Evolutionary conservation across 2,888 invertebrate species (phyloP).

Genomic region (Lepetodrilus schrolli): DNA sequence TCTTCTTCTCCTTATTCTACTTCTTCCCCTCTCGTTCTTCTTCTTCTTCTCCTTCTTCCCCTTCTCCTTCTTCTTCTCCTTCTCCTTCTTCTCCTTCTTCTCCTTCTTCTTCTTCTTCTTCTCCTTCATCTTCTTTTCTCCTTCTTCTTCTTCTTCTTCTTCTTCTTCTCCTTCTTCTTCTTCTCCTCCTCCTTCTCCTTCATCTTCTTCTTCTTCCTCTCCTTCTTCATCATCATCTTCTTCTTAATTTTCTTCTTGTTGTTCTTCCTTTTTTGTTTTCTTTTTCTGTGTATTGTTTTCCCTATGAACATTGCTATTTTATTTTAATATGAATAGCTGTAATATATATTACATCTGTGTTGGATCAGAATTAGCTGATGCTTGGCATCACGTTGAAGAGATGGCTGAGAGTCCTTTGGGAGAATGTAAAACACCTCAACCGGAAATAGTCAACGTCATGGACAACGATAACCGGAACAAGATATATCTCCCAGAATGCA

Average conservation of each 20-base stretch:
- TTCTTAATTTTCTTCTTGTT: neutral
- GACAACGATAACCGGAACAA: constrained; percentile 84
- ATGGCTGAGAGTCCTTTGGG: constrained; percentile 50
- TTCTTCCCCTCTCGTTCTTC: neutral
- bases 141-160: neutral
- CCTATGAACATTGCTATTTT: neutral
- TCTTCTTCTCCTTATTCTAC: too few species aligned
- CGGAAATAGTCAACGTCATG: constrained; percentile 83
- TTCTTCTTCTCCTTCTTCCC: neutral
- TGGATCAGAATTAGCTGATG: constrained; percentile 51
- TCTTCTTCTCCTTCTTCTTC: neutral
- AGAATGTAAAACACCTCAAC: constrained; percentile 82
- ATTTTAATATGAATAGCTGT: neutral
- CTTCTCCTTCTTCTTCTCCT: neutral
- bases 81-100: neutral
- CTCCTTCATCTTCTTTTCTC: too few species aligned
- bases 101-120: neutral
- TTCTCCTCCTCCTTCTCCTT: neutral
- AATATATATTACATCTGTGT: neutral
- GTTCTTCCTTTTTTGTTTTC: neutral
- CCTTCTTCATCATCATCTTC: neutral
- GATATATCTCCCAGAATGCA: constrained; percentile 88
- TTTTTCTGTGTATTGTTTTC: neutral
- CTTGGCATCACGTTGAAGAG: constrained; percentile 53
- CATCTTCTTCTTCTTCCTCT: too few species aligned